Base-by-base conservation (phyloP, 2,113 vertebrate genomes). In the Odontophorus gujanensis region DNA sequence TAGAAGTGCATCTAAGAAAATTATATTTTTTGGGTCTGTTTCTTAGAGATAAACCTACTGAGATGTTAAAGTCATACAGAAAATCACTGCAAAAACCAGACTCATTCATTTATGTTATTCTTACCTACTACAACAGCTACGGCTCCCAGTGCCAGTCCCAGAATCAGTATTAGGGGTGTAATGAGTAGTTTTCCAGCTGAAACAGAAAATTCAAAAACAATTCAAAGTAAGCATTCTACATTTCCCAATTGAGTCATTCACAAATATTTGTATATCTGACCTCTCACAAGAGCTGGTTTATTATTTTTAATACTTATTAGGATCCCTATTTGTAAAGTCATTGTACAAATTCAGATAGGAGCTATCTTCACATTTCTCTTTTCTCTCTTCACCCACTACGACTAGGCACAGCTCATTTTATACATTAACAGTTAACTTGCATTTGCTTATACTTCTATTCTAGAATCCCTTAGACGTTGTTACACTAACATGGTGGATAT, bases 91-190 rank as follows among this genome's bases (percentile, higher is more conserved):
- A 89, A 83, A 83, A 75, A 87, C 59, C 50, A 77, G 24, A 62
- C 25, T 58, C 6, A 68, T 55, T 74, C 25, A 65, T 7, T n/a
- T 24, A 81, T 2, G 7, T 55, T 87, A 43, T 36, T 85, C 98
- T 99, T 98, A 99, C 99, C 99, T 97, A 99, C 98, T 92, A 99
- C 98, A 96, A 99, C 97, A 67, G 99, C 99, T 94, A 99, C 96
- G 24, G 98, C 98, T 97, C 99, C 99, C 67, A 99, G 95, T 93
- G 98, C 99, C 97, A 99, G 97, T 93, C 99, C 98, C 96, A 99
- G 97, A 90, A 99, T 97, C 94, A 99, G 90, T 97, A 99, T 98
- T 95, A 99, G 85, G 42, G 99, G 99, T 73, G 99, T 98, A 90
- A 99, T 97, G 81, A 99, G 97, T 93, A 99, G 95, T 96, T 99